These are phyloP conservation scores for Campoletis raptor DNA, from an alignment of 2,888 invertebrate species.

Conservation along the genomic window DNA sequence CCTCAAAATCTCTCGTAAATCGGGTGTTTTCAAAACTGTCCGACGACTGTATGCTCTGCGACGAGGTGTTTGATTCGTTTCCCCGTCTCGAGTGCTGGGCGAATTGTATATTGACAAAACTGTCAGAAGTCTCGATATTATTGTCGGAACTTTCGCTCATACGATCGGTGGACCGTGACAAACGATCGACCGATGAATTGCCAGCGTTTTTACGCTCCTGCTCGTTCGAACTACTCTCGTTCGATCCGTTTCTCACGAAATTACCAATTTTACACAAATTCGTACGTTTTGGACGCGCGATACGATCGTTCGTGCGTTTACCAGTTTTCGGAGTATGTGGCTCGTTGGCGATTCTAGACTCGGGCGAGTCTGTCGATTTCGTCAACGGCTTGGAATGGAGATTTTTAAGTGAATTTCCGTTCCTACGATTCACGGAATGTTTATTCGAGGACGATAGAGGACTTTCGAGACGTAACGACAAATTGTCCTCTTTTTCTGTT, in stretches of 20 bases:
- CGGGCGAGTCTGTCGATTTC: background rate
- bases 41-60: slow-evolving; percentile 78
- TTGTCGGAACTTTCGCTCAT: slow-evolving; percentile 77
- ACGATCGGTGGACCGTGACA: slow-evolving; percentile 73
- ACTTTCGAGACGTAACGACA: slow-evolving; percentile 29
- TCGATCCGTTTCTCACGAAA: slow-evolving; percentile 53
- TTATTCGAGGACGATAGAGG: slow-evolving; percentile 33
- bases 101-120: slow-evolving; percentile 80
- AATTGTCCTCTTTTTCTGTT: slow-evolving; percentile 16
- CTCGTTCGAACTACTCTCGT: slow-evolving; percentile 35
- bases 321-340: slow-evolving; percentile 68
- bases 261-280: slow-evolving; percentile 58
- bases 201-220: slow-evolving; percentile 38
- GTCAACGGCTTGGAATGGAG: slow-evolving; percentile 67
- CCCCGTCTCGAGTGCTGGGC: slow-evolving; percentile 72
- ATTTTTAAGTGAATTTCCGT: slow-evolving; percentile 69
- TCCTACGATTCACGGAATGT: slow-evolving; percentile 71
- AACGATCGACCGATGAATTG: slow-evolving; percentile 57
- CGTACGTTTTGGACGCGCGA: slow-evolving; percentile 48
- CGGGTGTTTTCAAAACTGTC: slow-evolving; percentile 78
- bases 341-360: slow-evolving; percentile 27
- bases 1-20: slow-evolving; percentile 67
- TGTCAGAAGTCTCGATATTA: slow-evolving; percentile 80
- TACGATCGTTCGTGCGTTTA: slow-evolving; percentile 49
- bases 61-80: slow-evolving; percentile 76